A percentile compares a stretch with the other conserved stretches of the same genome.
Conservation (phyloP, 1,140 invertebrate genomes). For the Drosophila takahashii region DNA sequence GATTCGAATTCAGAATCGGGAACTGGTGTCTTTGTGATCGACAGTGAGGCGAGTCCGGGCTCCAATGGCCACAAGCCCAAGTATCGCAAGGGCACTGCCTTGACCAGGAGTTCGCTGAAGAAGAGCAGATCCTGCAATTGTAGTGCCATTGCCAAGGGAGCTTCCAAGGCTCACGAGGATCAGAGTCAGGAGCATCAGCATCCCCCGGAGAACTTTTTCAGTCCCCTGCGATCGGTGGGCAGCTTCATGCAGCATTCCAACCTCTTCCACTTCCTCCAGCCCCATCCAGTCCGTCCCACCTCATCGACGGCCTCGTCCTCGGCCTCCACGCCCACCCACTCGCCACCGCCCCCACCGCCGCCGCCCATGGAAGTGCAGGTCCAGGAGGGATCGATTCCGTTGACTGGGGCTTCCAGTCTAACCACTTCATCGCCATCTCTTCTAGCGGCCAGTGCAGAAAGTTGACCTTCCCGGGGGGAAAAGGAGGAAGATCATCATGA, state of each 20-base stretch:
- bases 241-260: constrained; percentile 83
- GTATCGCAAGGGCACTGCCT: constrained; percentile 65
- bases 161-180: constrained; percentile 17
- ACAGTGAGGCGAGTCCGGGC: constrained; percentile 58
- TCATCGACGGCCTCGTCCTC: constrained; percentile 26
- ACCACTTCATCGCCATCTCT: constrained; percentile 59
- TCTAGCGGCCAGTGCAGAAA: constrained; percentile 55
- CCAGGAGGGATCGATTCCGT: constrained; percentile 8
- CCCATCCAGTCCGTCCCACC: constrained; percentile 35
- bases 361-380: constrained; percentile 13
- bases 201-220: constrained; percentile 64
- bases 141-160: constrained; percentile 38
- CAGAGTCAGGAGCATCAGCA: constrained; percentile 8
- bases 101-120: constrained; percentile 55
- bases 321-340: constrained; percentile 18
- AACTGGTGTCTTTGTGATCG: constrained; percentile 69
- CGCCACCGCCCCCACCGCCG: constrained; percentile 21
- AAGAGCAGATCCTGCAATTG: constrained; percentile 74
- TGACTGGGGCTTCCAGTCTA: neutral
- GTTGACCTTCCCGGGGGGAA: constrained; percentile 48
- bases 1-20: neutral
- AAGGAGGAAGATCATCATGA: neutral
- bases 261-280: constrained; percentile 79
- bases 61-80: constrained; percentile 70
- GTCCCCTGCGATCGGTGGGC: constrained; percentile 71